Evolutionary conservation across 2,113 vertebrate genomes (phyloP).

Genomic region (Brachionichthys hirsutus): DNA sequence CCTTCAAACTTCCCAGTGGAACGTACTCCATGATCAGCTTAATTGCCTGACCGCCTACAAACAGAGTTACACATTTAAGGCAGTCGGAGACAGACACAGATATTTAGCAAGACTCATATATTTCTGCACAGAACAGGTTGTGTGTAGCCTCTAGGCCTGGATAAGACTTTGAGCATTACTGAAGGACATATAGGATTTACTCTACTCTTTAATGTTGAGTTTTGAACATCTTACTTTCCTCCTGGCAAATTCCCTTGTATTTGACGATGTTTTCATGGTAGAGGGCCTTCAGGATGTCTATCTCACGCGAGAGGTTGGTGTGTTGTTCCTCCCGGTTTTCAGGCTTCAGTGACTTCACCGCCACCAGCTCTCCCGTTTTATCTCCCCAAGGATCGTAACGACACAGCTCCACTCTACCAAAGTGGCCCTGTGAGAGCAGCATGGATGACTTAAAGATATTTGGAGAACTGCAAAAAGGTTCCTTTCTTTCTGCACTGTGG

Average conservation of each 20-base stretch:
- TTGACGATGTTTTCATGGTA: constrained; percentile 98
- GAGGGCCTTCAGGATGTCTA: constrained; percentile 91
- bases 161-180: no score
- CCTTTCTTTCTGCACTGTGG: not conserved
- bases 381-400: constrained; percentile 94
- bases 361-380: constrained; percentile 92
- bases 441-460: not conserved
- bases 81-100: not conserved
- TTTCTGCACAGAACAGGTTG: no score
- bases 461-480: not conserved
- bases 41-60: constrained; percentile 86
- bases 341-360: constrained; percentile 95
- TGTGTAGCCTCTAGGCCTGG: no score
- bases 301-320: constrained; percentile 90
- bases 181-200: no score
- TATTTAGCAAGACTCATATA: no score
- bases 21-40: constrained; percentile 99
- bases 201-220: not conserved
- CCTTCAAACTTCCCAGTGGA: constrained; percentile 94
- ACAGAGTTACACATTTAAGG: not conserved
- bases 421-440: constrained; percentile 84
- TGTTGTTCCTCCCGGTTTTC: constrained; percentile 91
- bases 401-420: constrained; percentile 95
- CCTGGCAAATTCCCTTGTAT: constrained; percentile 95
- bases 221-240: constrained; percentile 83